A percentile compares a stretch with the other conserved stretches of the same genome.
These are phyloP conservation scores for Prosapia bicincta DNA, from an alignment of 2,888 invertebrate genomes.

Conservation along the genomic window DNA sequence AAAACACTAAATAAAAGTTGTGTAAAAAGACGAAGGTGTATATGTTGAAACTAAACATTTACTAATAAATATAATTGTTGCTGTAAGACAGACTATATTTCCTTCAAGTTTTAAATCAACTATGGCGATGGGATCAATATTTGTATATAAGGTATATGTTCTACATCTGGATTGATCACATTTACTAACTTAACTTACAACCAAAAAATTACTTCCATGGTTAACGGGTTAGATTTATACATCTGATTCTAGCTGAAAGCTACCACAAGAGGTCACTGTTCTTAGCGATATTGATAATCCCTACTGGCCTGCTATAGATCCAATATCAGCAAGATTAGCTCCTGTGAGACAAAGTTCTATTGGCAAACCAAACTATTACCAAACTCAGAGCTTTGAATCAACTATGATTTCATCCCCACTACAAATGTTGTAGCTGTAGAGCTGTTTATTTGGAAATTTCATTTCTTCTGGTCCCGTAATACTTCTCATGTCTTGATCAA, in stretches of 20 bases:
- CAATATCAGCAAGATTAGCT: not conserved
- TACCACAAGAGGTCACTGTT: not conserved
- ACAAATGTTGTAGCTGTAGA: constrained; percentile 87
- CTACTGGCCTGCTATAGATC: not conserved
- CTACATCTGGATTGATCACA: not conserved
- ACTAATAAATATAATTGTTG: too few species aligned
- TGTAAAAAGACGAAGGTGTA: too few species aligned
- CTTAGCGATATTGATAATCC: too few species aligned
- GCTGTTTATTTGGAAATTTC: constrained; percentile 81
- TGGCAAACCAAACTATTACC: not conserved
- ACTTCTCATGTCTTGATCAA: constrained; percentile 65
- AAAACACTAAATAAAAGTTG: too few species aligned
- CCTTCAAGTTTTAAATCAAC: too few species aligned
- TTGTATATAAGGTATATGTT: not conserved
- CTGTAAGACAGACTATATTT: too few species aligned
- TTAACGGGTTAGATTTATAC: not conserved
- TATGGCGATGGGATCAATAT: not conserved
- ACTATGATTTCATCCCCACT: constrained; percentile 90
- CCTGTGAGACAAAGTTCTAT: not conserved
- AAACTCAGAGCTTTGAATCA: constrained; percentile 59
- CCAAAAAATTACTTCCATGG: not conserved
- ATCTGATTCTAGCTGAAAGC: not conserved
- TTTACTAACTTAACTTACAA: not conserved
- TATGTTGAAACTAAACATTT: too few species aligned
- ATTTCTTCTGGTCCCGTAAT: constrained; percentile 78